Conservation (phyloP, 1,140 invertebrate genomes). For the Melitaea cinxia region DNA sequence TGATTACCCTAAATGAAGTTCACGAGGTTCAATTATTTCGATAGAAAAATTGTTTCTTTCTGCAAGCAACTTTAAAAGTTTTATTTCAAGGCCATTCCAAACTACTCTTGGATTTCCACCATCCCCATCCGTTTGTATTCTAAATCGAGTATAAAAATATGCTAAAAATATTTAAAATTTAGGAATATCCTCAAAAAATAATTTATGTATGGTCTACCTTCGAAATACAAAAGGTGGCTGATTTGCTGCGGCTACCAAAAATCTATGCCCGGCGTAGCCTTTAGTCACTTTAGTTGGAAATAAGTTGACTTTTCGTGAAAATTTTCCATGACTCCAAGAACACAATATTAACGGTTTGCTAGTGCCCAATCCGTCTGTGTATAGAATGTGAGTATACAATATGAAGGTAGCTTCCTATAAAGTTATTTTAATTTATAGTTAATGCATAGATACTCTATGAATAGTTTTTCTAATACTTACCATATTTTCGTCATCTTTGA, state of each 20-base stretch:
- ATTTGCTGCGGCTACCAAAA: slow-evolving; percentile 84
- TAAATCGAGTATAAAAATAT: slow-evolving; percentile 29
- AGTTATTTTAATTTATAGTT: slow-evolving; percentile 19
- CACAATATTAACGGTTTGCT: slow-evolving; percentile 84
- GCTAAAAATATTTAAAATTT: not conserved
- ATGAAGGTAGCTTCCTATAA: slow-evolving; percentile 85
- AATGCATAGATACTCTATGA: not conserved
- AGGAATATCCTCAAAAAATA: not conserved
- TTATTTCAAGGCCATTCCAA: slow-evolving; percentile 87
- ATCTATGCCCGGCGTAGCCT: slow-evolving; percentile 87
- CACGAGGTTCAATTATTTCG: slow-evolving; percentile 84
- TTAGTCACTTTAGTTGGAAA: slow-evolving; percentile 85
- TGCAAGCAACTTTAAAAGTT: slow-evolving; percentile 83
- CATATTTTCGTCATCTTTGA: slow-evolving; percentile 67
- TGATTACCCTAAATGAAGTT: slow-evolving; percentile 76
- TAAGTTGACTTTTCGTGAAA: slow-evolving; percentile 84
- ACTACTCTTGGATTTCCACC: slow-evolving; percentile 73
- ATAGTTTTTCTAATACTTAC: slow-evolving; percentile 38
- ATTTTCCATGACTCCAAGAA: slow-evolving; percentile 84
- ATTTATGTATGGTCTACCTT: slow-evolving; percentile 68
- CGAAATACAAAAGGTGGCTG: slow-evolving; percentile 87
- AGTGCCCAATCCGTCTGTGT: slow-evolving; percentile 85
- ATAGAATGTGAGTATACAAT: slow-evolving; percentile 87
- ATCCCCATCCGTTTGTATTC: slow-evolving; percentile 61
- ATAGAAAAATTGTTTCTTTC: slow-evolving; percentile 86